Base-by-base conservation (phyloP, 1,140 invertebrate species). In the Sycophila sp. region DNA sequence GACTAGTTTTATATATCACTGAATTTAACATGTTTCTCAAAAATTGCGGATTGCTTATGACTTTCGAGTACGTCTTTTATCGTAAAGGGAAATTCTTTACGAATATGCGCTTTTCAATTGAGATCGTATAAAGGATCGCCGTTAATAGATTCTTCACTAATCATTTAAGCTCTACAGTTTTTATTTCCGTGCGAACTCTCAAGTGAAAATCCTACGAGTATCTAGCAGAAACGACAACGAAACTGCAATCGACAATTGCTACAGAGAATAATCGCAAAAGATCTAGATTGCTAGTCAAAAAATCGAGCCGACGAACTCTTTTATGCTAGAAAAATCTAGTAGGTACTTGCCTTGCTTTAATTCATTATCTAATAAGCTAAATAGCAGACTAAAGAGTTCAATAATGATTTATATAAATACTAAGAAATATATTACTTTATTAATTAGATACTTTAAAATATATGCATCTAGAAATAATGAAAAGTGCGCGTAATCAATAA, bases 1-100 rank as follows among this genome's bases (percentile, higher is more conserved):
- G 80, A 82, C 80, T 81, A 82, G 80, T 75, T 79, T 81, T 77
- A 78, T 66, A 70, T 75, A 80, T 81, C 79, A 81, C 80, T 81
- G 78, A 75, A 77, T 76, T 75, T 70, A 63, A 71, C 65, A 73
- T 59, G n/a, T 17, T 53, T 51, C 69, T 32, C 36, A n/a, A n/a
- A 64, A 71, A 66, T 72, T 71, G 34, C 24, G 22, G 11, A 65
- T 69, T 69, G 32, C 63, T 66, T 72, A 51, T 28, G 30, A 68
- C 60, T 68, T 66, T 68, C 36, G 22, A 70, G 42, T 62, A 63
- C 22, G 34, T 53, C 42, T 42, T 26, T 30, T 28, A 38, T 22
- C 24, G 30, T 17, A 38, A 49, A 64, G n/a, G n/a, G n/a, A n/a
- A 24, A 64, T 51, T 36, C 19, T 51, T 64, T 24, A 22, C 11